Conservation (phyloP, 2,888 invertebrate species). For the Aphodius sticticus region DNA sequence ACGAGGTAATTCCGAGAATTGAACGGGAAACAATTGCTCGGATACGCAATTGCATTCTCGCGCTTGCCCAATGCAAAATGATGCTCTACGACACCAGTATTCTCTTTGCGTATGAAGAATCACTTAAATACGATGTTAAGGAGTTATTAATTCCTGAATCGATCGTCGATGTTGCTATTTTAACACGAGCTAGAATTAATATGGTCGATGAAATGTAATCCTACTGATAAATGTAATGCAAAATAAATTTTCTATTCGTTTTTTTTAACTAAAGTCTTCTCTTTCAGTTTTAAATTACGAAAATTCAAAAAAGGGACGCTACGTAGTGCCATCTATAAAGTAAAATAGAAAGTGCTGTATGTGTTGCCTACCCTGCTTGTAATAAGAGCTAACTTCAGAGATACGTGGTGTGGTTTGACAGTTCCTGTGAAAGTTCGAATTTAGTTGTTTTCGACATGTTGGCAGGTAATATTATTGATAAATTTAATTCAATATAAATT, state of each 20-base stretch:
- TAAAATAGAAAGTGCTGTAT: no score
- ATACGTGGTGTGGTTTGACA: no score
- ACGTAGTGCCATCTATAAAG: no score
- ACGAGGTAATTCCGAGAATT: slow-evolving; percentile 71
- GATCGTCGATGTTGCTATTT: slow-evolving; percentile 82
- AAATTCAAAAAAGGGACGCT: not conserved
- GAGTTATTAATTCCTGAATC: slow-evolving; percentile 86
- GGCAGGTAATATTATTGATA: no score
- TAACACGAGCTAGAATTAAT: slow-evolving; percentile 78
- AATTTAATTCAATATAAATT: no score
- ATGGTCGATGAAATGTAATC: slow-evolving; percentile 44
- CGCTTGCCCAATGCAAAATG: slow-evolving; percentile 86
- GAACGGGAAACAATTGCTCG: slow-evolving; percentile 90
- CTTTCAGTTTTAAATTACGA: not conserved
- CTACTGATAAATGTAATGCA: not conserved
- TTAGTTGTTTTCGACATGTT: no score
- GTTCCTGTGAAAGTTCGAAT: no score
- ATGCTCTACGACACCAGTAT: slow-evolving; percentile 93
- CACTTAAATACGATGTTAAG: slow-evolving; percentile 78
- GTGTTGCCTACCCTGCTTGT: no score
- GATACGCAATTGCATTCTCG: slow-evolving; percentile 87
- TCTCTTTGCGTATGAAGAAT: slow-evolving; percentile 89
- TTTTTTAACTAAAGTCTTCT: not conserved
- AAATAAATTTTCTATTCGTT: not conserved
- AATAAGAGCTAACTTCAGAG: no score